phyloP scores from a whole-genome alignment of 2,113 vertebrate species.

The Thymallus thymallus region DNA sequence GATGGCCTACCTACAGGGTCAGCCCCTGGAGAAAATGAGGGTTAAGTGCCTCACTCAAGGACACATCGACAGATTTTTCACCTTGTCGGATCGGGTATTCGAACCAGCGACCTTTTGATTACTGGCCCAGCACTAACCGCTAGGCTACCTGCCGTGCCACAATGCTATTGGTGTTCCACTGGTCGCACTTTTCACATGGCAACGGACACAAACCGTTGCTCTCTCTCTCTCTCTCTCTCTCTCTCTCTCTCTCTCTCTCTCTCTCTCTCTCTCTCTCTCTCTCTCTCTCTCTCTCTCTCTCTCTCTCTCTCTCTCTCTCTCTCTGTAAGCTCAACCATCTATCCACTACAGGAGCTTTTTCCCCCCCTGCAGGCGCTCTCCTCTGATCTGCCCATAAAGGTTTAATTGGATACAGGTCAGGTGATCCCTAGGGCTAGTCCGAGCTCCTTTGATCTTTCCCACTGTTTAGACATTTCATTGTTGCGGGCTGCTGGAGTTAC shows the following conservation, averaged over 20 bases:
- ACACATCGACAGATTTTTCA: too few relatives aligned
- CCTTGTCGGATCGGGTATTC: too few relatives aligned
- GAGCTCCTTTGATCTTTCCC: conserved; percentile 65
- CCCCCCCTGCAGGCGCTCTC: not conserved
- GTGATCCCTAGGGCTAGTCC: conserved; percentile 60
- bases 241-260: not conserved
- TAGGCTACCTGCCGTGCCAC: too few relatives aligned
- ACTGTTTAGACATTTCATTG: conserved; percentile 59
- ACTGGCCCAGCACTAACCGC: too few relatives aligned
- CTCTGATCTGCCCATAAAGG: conserved; percentile 69
- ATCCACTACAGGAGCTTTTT: not conserved
- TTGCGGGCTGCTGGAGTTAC: conserved; percentile 49
- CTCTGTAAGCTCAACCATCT: not conserved
- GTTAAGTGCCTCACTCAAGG: too few relatives aligned
- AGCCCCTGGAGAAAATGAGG: too few relatives aligned
- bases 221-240: not conserved
- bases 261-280: not conserved
- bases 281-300: not conserved
- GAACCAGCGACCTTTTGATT: too few relatives aligned
- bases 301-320: not conserved
- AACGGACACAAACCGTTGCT: not conserved
- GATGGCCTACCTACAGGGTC: too few relatives aligned
- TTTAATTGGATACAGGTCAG: conserved; percentile 78
- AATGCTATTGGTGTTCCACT: too few relatives aligned
- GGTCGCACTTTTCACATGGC: too few relatives aligned